Evolutionary conservation across 2,797 vertebrate species (phyloP), one percentile per base, ranked within the genome.

Genomic region (Anguilla marmorata): DNA sequence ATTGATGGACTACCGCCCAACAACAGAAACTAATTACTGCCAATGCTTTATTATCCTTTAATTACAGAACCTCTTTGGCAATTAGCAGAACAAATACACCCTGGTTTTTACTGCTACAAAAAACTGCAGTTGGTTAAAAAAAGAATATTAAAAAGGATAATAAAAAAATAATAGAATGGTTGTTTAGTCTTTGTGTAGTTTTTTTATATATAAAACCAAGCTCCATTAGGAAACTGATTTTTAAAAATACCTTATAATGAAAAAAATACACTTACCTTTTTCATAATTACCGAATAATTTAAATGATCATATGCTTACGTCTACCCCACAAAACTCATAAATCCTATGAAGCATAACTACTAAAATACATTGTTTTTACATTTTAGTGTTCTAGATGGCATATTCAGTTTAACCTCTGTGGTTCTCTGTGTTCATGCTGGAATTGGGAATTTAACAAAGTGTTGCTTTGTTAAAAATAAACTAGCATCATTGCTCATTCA

Each of bases 11-110:
- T 95, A 92, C 94, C 96, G 97, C 96, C 96, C 97, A 97, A 97
- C 96, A 96, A 97, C 96, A 95, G 96, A 97, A 96, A 96, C 97
- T 97, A 98, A 98, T 99, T 99, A 97, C 96, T 94, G 94, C 95
- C 97, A 88, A 86, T 80, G 88, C 84, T 85, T 85, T 82, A 82
- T 82, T 82, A 82, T 82, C 85, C 88, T 86, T 88, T 88, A 88
- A 88, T 88, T 88, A 88, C 88, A 52, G 56, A 88, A 86, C 88
- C 85, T 88, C 56, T 88, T 85, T 85, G 84, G 84, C 84, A 85
- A 88, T 88, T 88, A 88, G 85, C 58, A 84, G 88, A 84, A 94
- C 93, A 94, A 95, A 94, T 91, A 90, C 87, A 88, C 88, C 88
- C 60, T 89, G 33, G 86, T 76, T 92, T 94, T 94, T 93, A 93